Percentiles rank a stretch among this genome's conserved stretches.
Conservation (phyloP, 2,888 invertebrate species). For the Prenolepis imparis region DNA sequence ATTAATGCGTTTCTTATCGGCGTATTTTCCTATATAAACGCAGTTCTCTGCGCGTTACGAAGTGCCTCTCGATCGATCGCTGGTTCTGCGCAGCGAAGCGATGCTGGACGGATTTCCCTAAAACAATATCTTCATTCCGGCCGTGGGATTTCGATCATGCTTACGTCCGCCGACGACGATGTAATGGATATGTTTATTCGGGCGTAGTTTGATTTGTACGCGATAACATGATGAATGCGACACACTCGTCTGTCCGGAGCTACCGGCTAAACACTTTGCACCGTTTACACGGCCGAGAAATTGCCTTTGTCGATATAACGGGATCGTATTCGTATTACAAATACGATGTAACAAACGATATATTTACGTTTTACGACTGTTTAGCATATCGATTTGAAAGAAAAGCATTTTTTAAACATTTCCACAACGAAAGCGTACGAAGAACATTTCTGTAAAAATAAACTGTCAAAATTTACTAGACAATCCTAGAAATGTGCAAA, state of each 20-base stretch:
- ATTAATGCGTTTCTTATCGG: background rate
- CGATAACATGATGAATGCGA: constrained; percentile 72
- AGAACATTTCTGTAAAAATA: background rate
- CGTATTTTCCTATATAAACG: background rate
- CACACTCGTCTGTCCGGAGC: constrained; percentile 18
- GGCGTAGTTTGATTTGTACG: constrained; percentile 75
- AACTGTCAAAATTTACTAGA: background rate
- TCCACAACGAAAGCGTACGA: background rate
- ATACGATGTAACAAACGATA: constrained; percentile 23
- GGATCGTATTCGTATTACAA: constrained; percentile 9
- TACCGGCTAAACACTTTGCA: constrained; percentile 53
- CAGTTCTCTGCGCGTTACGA: background rate
- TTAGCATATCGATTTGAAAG: constrained; percentile 34
- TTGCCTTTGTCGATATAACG: constrained; percentile 36
- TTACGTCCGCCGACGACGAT: constrained; percentile 30
- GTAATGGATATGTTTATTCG: constrained; percentile 80
- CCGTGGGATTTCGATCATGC: constrained; percentile 64
- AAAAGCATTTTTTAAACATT: background rate
- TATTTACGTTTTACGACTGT: constrained; percentile 6
- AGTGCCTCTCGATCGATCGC: constrained; percentile 51
- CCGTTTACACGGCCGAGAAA: constrained; percentile 34
- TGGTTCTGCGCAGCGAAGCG: constrained; percentile 13
- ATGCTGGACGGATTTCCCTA: constrained; percentile 40
- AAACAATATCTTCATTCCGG: constrained; percentile 58
- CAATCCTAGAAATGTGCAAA: background rate